Evolutionary conservation across 2,797 vertebrate species (phyloP), one percentile per base, ranked within the genome.

Genomic region (Pelodytes ibericus): DNA sequence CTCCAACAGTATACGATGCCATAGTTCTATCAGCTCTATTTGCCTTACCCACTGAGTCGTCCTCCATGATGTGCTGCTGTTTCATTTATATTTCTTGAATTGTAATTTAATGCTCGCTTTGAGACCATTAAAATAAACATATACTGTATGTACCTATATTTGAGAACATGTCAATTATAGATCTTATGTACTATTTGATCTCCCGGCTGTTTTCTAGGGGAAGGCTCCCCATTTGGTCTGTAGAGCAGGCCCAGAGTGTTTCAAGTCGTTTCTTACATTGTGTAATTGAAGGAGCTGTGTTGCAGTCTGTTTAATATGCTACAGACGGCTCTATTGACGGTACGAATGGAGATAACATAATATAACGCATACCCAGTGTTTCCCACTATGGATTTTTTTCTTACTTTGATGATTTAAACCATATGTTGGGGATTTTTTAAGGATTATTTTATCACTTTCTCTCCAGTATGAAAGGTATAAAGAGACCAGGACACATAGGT

Each of bases 371-470:
- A 82, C 87, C 86, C 83, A 83, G 79, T 83, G 85, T 81, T 85
- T 83, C 75, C 81, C 80, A 83, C 82, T 79, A 49, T 82, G 82
- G 81, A 73, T 88, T 88, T 85, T 84, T 81, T 85, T 82, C 86
- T 83, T 81, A 85, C 83, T 87, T 85, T 87, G 83, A 84, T 89
- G 83, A 89, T 88, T 82, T 85, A 87, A 88, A 90, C 83, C 86
- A 87, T 86, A 88, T 89, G 87, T 83, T 27, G 80, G 88, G 84
- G 79, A 85, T 81, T 84, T 88, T 87, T 83, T 79, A 87, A 82
- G 85, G 85, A 85, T 85, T 86, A 82, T 86, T 88, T 89, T 87
- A 91, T 87, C 89, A 89, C 85, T 78, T 88, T 82, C 83, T 82
- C 61, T 76, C 81, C 80, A 85, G 66, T 80, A 81, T 3, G 72